Conservation (phyloP, 2,113 vertebrate genomes). For the Eurypyga helias region DNA sequence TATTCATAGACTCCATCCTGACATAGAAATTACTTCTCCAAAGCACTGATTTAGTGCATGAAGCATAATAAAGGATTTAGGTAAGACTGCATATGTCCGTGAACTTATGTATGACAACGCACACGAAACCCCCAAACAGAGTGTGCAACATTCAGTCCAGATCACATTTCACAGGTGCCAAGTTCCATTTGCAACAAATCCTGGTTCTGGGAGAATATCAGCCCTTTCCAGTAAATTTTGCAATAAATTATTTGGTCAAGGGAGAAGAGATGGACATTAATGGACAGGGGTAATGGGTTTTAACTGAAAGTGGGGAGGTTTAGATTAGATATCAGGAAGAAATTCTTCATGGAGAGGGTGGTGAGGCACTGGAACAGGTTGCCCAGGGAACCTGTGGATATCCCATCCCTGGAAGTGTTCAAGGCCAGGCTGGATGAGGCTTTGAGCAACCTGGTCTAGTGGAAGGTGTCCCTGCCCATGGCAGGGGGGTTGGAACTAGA, state of each 20-base stretch:
- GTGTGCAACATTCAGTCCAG: background rate
- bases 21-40: background rate
- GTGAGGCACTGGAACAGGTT: too few species aligned
- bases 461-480: too few species aligned
- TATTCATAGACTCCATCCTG: background rate
- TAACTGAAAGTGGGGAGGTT: too few species aligned
- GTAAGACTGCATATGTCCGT: too few species aligned
- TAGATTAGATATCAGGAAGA: too few species aligned
- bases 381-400: too few species aligned
- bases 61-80: background rate
- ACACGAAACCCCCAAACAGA: background rate
- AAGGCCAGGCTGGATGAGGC: too few species aligned
- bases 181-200: background rate
- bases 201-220: background rate
- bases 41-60: background rate
- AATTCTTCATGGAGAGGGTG: too few species aligned
- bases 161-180: background rate
- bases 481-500: too few species aligned
- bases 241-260: background rate
- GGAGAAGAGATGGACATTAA: background rate
- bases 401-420: too few species aligned
- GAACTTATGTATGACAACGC: rapidly evolving
- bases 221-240: background rate
- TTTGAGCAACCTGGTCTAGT: too few species aligned
- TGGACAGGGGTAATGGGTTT: too few species aligned